Conservation (phyloP, 1,140 invertebrate genomes). For the Micrasema longulum region DNA sequence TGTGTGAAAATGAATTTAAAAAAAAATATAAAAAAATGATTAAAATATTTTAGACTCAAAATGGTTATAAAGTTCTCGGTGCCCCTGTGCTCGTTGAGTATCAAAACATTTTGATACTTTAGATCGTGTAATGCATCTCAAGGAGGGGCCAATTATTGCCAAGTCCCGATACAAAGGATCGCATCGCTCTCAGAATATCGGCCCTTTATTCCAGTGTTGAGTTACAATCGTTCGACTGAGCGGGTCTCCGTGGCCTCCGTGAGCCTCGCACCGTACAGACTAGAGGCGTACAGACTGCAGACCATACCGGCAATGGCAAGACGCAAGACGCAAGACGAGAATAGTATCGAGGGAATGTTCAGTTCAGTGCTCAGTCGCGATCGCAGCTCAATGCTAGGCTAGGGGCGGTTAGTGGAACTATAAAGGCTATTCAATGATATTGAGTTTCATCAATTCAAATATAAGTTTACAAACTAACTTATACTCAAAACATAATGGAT, state of each 20-base stretch:
- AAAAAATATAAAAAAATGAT: too few species aligned
- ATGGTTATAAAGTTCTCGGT: not conserved
- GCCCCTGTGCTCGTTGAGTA: constrained; percentile 6
- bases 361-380: too few species aligned
- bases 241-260: constrained; percentile 3
- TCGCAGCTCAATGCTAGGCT: not conserved
- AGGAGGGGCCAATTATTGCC: not conserved
- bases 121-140: constrained; percentile 22
- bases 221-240: constrained; percentile 32
- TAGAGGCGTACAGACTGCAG: too few species aligned
- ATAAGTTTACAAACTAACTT: too few species aligned
- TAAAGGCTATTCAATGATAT: constrained; percentile 32
- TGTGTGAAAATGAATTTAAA: too few species aligned
- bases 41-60: too few species aligned
- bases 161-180: constrained; percentile 18
- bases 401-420: constrained; percentile 24
- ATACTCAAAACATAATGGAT: too few species aligned
- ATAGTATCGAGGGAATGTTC: too few species aligned
- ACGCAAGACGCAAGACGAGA: too few species aligned
- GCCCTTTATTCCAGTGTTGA: constrained; percentile 23
- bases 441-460: constrained; percentile 24
- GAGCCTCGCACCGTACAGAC: too few species aligned
- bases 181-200: constrained; percentile 7
- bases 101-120: constrained; percentile 44
- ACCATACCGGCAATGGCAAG: too few species aligned